Conservation (phyloP, 2,113 vertebrate species). For the Cromileptes altivelis region DNA sequence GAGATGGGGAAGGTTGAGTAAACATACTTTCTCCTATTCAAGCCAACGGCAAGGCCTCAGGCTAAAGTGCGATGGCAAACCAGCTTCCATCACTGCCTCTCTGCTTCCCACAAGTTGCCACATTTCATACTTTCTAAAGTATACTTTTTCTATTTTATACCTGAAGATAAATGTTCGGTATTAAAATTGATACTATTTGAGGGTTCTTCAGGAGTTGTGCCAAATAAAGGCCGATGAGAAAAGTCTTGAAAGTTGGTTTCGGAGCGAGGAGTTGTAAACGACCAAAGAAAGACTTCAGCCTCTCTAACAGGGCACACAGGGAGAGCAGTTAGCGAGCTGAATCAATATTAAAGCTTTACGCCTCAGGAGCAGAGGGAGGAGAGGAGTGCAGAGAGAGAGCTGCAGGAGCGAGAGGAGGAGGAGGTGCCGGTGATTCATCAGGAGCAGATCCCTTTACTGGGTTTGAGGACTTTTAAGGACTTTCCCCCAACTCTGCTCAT, state of each 20-base stretch:
- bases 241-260: constrained; percentile 21
- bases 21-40: constrained; percentile 27
- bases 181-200: not conserved
- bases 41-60: constrained; percentile 36
- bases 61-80: constrained; percentile 29
- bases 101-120: constrained; percentile 3
- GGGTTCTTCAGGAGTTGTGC: constrained; percentile 22
- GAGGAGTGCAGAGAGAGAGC: constrained; percentile 36
- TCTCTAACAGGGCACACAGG: constrained; percentile 60
- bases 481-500: constrained; percentile 49
- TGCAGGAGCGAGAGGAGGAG: constrained; percentile 7
- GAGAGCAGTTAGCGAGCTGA: constrained; percentile 62
- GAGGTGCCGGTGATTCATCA: constrained; percentile 62
- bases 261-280: constrained; percentile 20
- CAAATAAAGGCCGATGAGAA: constrained; percentile 29
- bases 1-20: constrained; percentile 10
- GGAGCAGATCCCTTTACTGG: constrained; percentile 44
- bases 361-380: constrained; percentile 46
- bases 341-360: constrained; percentile 71
- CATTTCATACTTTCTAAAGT: constrained; percentile 2
- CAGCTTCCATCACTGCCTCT: not conserved
- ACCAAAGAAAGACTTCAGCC: constrained; percentile 54
- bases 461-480: constrained; percentile 64
- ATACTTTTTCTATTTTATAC: constrained; percentile 10
- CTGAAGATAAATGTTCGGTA: not conserved